These are phyloP conservation scores for Grantiella picta DNA, from an alignment of 2,113 vertebrate species.

Conservation along the genomic window DNA sequence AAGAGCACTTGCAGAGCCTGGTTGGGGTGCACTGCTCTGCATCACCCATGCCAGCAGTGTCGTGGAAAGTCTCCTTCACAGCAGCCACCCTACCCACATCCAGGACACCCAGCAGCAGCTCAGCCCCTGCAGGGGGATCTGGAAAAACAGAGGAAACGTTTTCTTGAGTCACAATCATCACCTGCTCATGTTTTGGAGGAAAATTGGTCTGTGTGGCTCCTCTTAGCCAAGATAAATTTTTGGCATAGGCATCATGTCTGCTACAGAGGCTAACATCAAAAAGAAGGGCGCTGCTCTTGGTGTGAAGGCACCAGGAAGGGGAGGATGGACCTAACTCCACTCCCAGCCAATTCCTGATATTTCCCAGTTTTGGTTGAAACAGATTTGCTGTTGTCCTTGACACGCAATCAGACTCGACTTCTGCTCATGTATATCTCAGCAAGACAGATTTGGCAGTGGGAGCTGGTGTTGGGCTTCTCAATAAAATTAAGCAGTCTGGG, in stretches of 20 bases:
- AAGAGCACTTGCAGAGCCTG: background rate
- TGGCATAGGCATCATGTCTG: background rate
- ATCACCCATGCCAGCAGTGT: background rate
- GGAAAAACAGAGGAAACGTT: background rate
- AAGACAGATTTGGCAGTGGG: slow-evolving; percentile 40
- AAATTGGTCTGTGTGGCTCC: background rate
- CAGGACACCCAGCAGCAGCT: background rate
- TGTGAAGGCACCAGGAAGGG: background rate
- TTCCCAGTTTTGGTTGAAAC: background rate
- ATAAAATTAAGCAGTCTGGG: slow-evolving; percentile 56
- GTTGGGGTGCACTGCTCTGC: rapidly evolving
- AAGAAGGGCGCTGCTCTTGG: background rate
- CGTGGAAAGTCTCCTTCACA: background rate
- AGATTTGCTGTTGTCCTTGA: slow-evolving; percentile 36
- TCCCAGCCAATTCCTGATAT: background rate
- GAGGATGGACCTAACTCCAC: background rate
- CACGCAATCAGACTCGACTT: background rate
- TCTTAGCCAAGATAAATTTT: background rate
- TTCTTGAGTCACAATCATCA: background rate
- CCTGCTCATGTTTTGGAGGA: background rate
- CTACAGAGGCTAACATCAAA: background rate
- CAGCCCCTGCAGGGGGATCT: background rate
- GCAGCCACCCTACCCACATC: too few relatives aligned
- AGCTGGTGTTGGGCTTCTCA: slow-evolving; percentile 31
- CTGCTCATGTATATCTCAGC: slow-evolving; percentile 24